Conservation (phyloP, 2,888 invertebrate species). For the Thymelicus acteon region DNA sequence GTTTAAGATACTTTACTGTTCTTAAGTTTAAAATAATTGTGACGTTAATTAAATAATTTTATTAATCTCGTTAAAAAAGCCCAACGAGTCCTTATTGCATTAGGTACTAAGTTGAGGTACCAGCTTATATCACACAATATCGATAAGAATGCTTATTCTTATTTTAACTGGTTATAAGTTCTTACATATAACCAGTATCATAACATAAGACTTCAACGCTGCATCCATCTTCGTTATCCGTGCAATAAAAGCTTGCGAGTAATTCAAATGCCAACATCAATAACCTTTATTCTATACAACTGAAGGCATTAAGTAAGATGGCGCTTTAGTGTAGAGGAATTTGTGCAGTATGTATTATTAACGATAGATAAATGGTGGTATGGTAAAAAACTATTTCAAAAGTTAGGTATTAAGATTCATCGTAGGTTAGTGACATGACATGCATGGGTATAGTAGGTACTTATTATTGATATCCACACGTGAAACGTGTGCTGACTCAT, state of each 20-base stretch:
- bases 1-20: too few relatives aligned
- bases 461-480: too few relatives aligned
- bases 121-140: not conserved
- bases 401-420: too few relatives aligned
- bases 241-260: conserved; percentile 17
- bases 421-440: too few relatives aligned
- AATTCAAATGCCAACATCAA: conserved; percentile 11
- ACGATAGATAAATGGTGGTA: too few relatives aligned
- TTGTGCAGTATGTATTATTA: too few relatives aligned
- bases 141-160: conserved; percentile 23
- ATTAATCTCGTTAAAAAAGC: not conserved
- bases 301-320: conserved; percentile 26
- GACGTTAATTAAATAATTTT: too few relatives aligned
- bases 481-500: too few relatives aligned
- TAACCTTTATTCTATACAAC: conserved; percentile 20
- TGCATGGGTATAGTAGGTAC: too few relatives aligned
- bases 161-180: too few relatives aligned
- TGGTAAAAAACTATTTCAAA: too few relatives aligned
- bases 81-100: not conserved
- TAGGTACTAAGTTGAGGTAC: not conserved
- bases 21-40: too few relatives aligned
- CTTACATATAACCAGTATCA: not conserved
- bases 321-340: not conserved
- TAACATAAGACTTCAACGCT: conserved; percentile 34
- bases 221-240: conserved; percentile 23